Conservation (phyloP, 2,888 invertebrate species). For the Athetis lepigone region DNA sequence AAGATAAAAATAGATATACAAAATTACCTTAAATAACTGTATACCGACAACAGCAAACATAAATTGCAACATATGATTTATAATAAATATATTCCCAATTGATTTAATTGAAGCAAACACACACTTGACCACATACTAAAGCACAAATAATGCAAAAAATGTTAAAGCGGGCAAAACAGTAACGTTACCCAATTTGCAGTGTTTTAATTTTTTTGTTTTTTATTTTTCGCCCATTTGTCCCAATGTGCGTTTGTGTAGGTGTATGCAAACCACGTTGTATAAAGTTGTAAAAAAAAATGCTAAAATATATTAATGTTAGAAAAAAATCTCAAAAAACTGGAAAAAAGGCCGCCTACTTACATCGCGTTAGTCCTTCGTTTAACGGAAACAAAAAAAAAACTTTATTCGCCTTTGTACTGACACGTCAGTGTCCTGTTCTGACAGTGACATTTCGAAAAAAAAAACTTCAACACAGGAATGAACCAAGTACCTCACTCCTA, state of each 20-base stretch:
- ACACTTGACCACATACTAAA: constrained; percentile 99
- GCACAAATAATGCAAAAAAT: constrained; percentile 62
- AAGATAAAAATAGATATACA: neutral
- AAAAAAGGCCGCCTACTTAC: constrained; percentile 74
- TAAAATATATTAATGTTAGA: constrained; percentile 66
- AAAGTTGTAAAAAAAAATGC: constrained; percentile 74
- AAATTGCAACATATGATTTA: constrained; percentile 99
- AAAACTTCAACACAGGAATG: constrained; percentile 69
- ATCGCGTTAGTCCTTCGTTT: constrained; percentile 81
- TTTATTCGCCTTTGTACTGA: constrained; percentile 64
- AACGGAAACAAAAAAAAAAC: constrained; percentile 71
- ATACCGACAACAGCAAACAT: constrained; percentile 99
- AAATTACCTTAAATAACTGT: constrained; percentile 98
- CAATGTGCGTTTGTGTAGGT: constrained; percentile 77
- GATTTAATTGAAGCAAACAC: constrained; percentile 99
- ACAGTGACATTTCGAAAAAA: constrained; percentile 70
- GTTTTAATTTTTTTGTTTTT: constrained; percentile 56
- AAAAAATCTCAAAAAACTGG: constrained; percentile 61
- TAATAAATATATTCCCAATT: constrained; percentile 99
- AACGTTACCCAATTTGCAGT: constrained; percentile 79
- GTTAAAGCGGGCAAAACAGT: constrained; percentile 66
- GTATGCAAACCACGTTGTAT: constrained; percentile 72
- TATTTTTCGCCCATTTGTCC: constrained; percentile 74
- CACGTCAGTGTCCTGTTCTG: constrained; percentile 84
- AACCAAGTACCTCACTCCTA: constrained; percentile 85